A percentile compares a stretch with the other conserved stretches of the same genome.
Evolutionary conservation across 2,888 invertebrate genomes (phyloP).

Genomic region (Parnassius glacialis): DNA sequence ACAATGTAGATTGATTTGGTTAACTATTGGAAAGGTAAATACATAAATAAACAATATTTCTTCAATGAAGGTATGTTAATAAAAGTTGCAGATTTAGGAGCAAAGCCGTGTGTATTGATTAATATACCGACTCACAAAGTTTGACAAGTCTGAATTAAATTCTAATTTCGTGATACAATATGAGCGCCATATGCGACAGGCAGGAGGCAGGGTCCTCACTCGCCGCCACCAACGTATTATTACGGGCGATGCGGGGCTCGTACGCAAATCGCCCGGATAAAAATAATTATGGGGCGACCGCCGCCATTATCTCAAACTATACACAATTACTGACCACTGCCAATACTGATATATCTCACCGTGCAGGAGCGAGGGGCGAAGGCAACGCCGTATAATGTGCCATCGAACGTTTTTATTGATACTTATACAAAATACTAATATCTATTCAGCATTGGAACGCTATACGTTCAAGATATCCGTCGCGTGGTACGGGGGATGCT

Average conservation of each 20-base stretch:
- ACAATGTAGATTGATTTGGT: too few relatives aligned
- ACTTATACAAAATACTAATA: background rate
- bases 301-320: constrained; percentile 63
- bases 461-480: background rate
- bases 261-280: constrained; percentile 50
- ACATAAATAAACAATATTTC: too few relatives aligned
- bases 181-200: constrained; percentile 15
- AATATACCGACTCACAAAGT: background rate
- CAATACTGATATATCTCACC: constrained; percentile 29
- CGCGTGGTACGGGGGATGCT: constrained; percentile 39
- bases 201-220: background rate
- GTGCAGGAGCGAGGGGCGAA: background rate
- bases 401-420: background rate
- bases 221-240: constrained; percentile 32
- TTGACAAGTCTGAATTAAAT: constrained; percentile 19
- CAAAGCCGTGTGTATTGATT: background rate
- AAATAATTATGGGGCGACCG: constrained; percentile 67
- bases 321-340: constrained; percentile 63
- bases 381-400: background rate
- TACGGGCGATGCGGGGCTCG: constrained; percentile 30
- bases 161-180: constrained; percentile 20
- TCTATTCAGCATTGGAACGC: constrained; percentile 5
- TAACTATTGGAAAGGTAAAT: too few relatives aligned
- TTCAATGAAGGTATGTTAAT: too few relatives aligned
- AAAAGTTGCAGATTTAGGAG: too few relatives aligned